Base-by-base conservation (phyloP, 2,797 vertebrate genomes). In the Parotocinclus haroldoi region DNA sequence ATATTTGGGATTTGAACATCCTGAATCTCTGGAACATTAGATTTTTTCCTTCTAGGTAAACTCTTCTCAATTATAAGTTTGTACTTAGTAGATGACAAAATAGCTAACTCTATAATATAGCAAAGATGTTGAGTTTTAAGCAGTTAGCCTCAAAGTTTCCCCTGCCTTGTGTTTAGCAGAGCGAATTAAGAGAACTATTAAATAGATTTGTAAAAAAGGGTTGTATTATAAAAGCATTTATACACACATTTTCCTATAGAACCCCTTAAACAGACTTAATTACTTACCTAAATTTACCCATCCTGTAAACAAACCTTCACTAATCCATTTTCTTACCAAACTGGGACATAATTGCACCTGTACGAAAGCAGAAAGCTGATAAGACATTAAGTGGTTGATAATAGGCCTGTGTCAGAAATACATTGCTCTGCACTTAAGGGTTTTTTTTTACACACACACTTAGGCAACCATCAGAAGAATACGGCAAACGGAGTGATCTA, bases 241-340 rank as follows among this genome's bases (percentile, higher is more conserved):
- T 39, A 53, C 13, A 11, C 42, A n/a, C n/a, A 60, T 57, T 63
- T 75, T 37, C 53, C 61, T 36, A 17, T 70, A 52, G 27, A 61
- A 53, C 66, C 58, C 62, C 59, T 51, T 53, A 38, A 70, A 56
- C 73, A 75, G 62, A 66, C 69, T 60, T 54, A 69, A 57, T 66
- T n/a, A 66, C 58, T 63, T 53, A 19, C 73, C 68, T 77, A 73
- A 73, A 77, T 75, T 71, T 77, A 77, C 69, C 68, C 44, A 60
- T 55, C 61, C 49, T 75, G 65, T 63, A 53, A 71, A 71, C 67
- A 64, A 40, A 48, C 44, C 19, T 65, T 64, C 48, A 46, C 12
- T 52, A 50, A 66, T 66, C 16, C 58, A 63, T 63, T 73, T 66
- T 68, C 56, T 70, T 40, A 71, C 58, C 58, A 68, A 59, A 67